Evolutionary conservation across 2,888 invertebrate species (phyloP).

Genomic region (Cryptus armator): DNA sequence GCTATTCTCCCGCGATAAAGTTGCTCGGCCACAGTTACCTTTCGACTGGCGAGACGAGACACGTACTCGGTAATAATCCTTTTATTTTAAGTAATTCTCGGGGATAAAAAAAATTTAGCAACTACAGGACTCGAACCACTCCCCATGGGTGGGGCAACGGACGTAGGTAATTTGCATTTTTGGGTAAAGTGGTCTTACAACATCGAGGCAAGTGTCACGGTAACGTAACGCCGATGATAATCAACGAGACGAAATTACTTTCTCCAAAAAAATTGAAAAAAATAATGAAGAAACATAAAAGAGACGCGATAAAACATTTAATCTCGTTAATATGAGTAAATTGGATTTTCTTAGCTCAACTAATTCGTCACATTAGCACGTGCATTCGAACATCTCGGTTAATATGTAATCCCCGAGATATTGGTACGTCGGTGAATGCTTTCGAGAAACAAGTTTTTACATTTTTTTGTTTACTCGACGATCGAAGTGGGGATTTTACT

Average conservation of each 20-base stretch:
- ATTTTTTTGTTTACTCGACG: background rate
- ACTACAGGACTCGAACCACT: background rate
- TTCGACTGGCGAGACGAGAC: background rate
- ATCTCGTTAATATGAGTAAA: background rate
- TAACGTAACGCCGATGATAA: conserved; percentile 30
- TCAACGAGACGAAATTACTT: conserved; percentile 69
- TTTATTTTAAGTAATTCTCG: background rate
- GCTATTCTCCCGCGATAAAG: conserved; percentile 29
- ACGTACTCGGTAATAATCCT: background rate
- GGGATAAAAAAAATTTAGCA: background rate
- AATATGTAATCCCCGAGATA: background rate
- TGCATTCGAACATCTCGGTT: background rate
- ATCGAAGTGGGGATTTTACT: conserved; percentile 39
- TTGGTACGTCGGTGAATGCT: background rate
- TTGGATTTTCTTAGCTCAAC: background rate
- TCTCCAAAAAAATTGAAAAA: background rate
- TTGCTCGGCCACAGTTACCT: background rate
- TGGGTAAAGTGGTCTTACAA: background rate
- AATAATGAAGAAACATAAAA: background rate
- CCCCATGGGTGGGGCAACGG: background rate
- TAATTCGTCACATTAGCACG: conserved; percentile 18
- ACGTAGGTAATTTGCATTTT: background rate
- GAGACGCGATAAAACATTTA: background rate
- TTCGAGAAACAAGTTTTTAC: background rate
- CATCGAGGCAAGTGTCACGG: conserved; percentile 4